These are phyloP conservation scores for Gallinago solitaria DNA, from an alignment of 2,797 vertebrate species.

Conservation along the genomic window DNA sequence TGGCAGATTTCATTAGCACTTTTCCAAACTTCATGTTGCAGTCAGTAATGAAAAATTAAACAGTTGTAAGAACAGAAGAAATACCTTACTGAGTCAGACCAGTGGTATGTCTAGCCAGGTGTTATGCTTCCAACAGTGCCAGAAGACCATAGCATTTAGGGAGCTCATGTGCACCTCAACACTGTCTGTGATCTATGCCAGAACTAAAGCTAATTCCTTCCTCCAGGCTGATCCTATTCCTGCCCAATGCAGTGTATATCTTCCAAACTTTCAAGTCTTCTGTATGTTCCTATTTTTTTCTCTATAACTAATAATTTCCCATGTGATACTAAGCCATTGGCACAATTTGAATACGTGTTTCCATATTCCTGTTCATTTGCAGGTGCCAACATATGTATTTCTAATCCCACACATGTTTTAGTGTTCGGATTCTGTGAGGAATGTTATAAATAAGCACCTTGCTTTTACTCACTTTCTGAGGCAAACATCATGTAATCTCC, in stretches of 20 bases:
- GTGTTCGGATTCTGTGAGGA: neutral
- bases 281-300: neutral
- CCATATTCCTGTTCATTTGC: neutral
- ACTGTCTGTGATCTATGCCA: neutral
- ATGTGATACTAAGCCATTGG: no score
- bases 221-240: neutral
- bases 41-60: neutral
- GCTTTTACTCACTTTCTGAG: neutral
- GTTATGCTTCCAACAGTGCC: neutral
- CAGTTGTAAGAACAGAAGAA: neutral
- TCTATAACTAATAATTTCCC: neutral
- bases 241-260: neutral
- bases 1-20: neutral
- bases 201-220: neutral
- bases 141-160: neutral
- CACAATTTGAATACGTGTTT: neutral
- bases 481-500: neutral
- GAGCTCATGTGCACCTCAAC: rapidly evolving
- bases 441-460: neutral
- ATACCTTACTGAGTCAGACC: neutral
- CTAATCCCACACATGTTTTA: neutral
- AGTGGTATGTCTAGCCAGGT: neutral
- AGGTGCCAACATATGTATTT: neutral
- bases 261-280: neutral
- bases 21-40: neutral